Percentiles rank a stretch among this genome's conserved stretches.
These are phyloP conservation scores for Ginglymostoma cirratum DNA, from an alignment of 2,113 vertebrate species.

Conservation along the genomic window DNA sequence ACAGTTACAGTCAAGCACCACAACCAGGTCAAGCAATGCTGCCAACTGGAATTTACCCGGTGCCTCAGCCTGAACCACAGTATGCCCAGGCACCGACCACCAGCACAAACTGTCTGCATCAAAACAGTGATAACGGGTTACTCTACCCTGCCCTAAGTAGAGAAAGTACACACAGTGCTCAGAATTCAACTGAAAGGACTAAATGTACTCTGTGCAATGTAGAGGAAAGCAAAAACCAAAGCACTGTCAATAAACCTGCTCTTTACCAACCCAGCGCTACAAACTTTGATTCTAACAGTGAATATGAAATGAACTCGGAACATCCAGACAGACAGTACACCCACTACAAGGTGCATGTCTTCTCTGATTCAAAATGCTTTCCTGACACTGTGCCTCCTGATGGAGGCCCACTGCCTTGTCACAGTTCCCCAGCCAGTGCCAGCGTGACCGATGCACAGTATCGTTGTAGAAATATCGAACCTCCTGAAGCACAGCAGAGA, in stretches of 20 bases:
- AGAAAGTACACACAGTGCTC: constrained; percentile 58
- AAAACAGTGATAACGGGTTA: constrained; percentile 43
- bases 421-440: constrained; percentile 39
- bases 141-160: constrained; percentile 72
- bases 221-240: constrained; percentile 72
- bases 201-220: constrained; percentile 34
- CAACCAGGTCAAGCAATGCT: constrained; percentile 68
- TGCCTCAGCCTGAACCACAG: constrained; percentile 76
- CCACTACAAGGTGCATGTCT: constrained; percentile 51
- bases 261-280: constrained; percentile 48
- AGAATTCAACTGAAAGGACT: constrained; percentile 37
- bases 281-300: constrained; percentile 46
- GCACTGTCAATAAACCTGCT: constrained; percentile 48
- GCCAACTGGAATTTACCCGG: constrained; percentile 67
- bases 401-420: constrained; percentile 40
- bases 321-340: constrained; percentile 43
- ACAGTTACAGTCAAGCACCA: constrained; percentile 56
- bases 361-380: constrained; percentile 44
- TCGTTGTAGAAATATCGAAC: constrained; percentile 50
- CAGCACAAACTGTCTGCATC: constrained; percentile 42
- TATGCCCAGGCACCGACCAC: constrained; percentile 71
- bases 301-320: constrained; percentile 45
- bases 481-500: constrained; percentile 40
- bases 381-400: constrained; percentile 43
- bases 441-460: constrained; percentile 4